Conservation (phyloP, 2,113 vertebrate species). For the Morphnarchus princeps region DNA sequence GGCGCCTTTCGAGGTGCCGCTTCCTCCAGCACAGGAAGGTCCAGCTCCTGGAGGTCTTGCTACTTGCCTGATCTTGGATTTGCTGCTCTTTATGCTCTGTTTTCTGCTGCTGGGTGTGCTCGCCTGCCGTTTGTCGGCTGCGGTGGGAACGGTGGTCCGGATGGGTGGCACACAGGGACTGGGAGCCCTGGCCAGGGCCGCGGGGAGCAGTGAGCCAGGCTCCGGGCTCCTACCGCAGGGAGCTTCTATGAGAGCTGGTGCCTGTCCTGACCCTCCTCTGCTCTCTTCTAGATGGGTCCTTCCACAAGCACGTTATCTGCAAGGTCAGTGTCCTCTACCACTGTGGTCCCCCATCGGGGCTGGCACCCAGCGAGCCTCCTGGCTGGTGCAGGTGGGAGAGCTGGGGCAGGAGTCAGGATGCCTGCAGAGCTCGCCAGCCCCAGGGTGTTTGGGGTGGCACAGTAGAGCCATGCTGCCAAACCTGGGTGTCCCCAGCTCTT, state of each 20-base stretch:
- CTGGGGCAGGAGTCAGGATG: neutral
- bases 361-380: neutral
- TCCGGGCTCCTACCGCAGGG: neutral
- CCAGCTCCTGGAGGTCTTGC: neutral
- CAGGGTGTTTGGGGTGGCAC: neutral
- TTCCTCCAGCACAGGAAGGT: neutral
- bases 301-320: slow-evolving; percentile 68
- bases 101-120: neutral
- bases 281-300: slow-evolving; percentile 61
- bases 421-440: neutral
- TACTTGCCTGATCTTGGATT: too few species aligned
- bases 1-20: fast-evolving
- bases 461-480: neutral
- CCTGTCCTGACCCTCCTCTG: neutral
- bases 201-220: neutral
- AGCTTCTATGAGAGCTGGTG: neutral
- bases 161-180: neutral
- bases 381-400: neutral
- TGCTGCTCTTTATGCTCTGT: neutral
- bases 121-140: fast-evolving
- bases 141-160: fast-evolving
- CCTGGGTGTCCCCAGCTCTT: neutral
- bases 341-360: neutral
- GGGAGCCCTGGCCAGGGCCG: neutral
- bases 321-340: slow-evolving; percentile 58